Evolutionary conservation across 2,113 vertebrate genomes (phyloP).

Genomic region (Austrofundulus limnaeus): DNA sequence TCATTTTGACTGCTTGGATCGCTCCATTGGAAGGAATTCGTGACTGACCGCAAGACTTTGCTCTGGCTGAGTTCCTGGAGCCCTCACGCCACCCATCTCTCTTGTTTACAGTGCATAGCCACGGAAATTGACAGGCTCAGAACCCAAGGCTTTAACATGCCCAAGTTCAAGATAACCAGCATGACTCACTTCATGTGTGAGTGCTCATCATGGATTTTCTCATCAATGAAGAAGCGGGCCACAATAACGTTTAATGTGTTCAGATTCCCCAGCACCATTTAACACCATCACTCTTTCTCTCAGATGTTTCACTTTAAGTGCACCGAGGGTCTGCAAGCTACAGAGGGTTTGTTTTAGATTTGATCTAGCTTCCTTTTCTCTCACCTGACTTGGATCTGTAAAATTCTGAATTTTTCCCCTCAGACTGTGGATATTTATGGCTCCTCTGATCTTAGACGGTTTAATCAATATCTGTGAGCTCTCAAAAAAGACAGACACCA

Average conservation of each 20-base stretch:
- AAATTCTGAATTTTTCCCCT: conserved; percentile 10
- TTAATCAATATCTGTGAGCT: conserved; percentile 41
- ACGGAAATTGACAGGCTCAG: neutral
- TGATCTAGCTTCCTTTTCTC: conserved; percentile 16
- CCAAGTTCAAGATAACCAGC: no score
- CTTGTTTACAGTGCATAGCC: neutral
- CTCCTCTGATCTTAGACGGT: conserved; percentile 31
- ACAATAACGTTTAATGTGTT: neutral
- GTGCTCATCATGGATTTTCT: neutral
- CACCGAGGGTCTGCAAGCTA: neutral
- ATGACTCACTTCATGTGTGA: neutral
- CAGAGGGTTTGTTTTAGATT: conserved; percentile 15
- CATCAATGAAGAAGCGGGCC: neutral
- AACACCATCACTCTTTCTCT: neutral
- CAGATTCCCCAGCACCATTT: neutral
- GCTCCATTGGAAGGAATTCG: no score
- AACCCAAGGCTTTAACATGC: neutral
- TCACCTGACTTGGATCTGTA: conserved; percentile 10
- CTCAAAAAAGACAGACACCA: conserved; percentile 20
- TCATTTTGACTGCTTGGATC: no score
- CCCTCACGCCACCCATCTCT: neutral
- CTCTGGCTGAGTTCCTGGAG: no score
- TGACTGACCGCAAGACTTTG: neutral
- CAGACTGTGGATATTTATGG: conserved; percentile 28
- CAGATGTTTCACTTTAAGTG: neutral